These are phyloP conservation scores for Acleris cristana DNA, from an alignment of 2,888 invertebrate genomes.

Conservation along the genomic window DNA sequence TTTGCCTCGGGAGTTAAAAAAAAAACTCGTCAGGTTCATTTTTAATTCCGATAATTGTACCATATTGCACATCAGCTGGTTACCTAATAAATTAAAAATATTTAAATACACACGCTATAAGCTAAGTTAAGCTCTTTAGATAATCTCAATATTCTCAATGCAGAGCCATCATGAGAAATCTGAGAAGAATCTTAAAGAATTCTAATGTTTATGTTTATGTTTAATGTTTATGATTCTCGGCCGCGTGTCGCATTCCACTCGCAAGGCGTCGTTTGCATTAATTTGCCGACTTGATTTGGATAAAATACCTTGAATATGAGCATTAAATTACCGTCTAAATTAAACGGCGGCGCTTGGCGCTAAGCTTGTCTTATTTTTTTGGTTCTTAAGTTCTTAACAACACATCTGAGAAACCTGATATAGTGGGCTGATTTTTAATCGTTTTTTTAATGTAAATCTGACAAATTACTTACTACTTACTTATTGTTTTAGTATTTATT, in stretches of 20 bases:
- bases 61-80: too few species aligned
- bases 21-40: too few species aligned
- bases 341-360: slow-evolving; percentile 50
- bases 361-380: slow-evolving; percentile 50
- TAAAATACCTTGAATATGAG: slow-evolving; percentile 49
- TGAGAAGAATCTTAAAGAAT: slow-evolving; percentile 35
- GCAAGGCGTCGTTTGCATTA: slow-evolving; percentile 63
- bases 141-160: slow-evolving; percentile 2
- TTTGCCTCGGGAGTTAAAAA: too few species aligned
- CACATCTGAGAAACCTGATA: slow-evolving; percentile 41
- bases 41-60: too few species aligned
- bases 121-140: too few species aligned
- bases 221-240: slow-evolving; percentile 48
- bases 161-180: slow-evolving; percentile 29
- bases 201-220: slow-evolving; percentile 57
- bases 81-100: neutral
- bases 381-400: slow-evolving; percentile 50
- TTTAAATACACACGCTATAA: neutral
- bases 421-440: neutral
- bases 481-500: too few species aligned
- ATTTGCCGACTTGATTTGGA: slow-evolving; percentile 62
- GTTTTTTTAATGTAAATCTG: neutral
- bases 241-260: slow-evolving; percentile 60
- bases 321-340: slow-evolving; percentile 59
- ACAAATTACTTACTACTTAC: neutral